phyloP scores from a whole-genome alignment of 2,797 vertebrate species.

The Acomys russatus region DNA sequence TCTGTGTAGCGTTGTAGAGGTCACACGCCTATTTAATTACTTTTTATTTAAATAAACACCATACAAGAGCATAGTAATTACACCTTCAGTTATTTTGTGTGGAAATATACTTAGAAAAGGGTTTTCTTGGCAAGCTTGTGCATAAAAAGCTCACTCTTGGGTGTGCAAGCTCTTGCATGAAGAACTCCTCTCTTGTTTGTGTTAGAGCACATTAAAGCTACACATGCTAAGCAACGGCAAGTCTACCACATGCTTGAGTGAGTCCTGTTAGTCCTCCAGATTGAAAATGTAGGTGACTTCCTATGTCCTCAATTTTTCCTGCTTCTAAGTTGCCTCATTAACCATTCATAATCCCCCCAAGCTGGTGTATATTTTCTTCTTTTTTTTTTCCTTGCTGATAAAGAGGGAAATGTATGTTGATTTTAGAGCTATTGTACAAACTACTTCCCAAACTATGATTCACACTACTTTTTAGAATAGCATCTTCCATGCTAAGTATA shows the following conservation, averaged over 20 bases:
- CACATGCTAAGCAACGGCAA: conserved; percentile 69
- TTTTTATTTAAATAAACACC: conserved; percentile 89
- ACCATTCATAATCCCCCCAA: neutral
- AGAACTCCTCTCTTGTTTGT: conserved; percentile 82
- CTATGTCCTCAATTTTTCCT: too few species aligned
- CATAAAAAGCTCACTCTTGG: conserved; percentile 84
- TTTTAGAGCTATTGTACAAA: neutral
- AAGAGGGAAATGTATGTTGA: neutral
- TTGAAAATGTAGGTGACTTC: conserved; percentile 69
- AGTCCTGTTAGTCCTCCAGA: conserved; percentile 77
- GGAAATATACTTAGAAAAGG: conserved; percentile 87
- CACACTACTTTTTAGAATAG: neutral
- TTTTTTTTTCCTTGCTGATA: neutral
- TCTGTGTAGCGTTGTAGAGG: conserved; percentile 87
- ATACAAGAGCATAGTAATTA: conserved; percentile 88
- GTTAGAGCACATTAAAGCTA: conserved; percentile 72
- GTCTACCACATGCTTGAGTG: conserved; percentile 79
- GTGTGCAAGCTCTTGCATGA: conserved; percentile 83
- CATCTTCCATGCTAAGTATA: neutral
- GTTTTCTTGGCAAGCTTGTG: conserved; percentile 86
- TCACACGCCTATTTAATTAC: conserved; percentile 88
- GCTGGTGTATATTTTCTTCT: neutral
- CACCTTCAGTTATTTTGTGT: conserved; percentile 88
- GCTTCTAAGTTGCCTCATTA: too few species aligned
- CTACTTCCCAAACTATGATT: neutral